These are phyloP conservation scores for Rattus rattus DNA, from an alignment of 2,113 vertebrate genomes.

Conservation along the genomic window DNA sequence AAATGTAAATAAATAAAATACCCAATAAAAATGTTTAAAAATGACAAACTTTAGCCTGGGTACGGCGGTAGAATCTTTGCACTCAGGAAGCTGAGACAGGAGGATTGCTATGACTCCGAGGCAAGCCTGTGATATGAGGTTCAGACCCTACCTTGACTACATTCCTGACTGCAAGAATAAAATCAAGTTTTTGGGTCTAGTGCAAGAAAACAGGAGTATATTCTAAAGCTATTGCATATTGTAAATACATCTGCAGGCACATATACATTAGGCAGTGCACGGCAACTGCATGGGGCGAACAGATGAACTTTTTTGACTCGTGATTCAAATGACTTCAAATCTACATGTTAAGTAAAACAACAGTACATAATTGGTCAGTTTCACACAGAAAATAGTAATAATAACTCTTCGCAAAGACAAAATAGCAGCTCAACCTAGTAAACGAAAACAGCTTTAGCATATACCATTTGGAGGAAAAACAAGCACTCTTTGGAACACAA, in stretches of 20 bases:
- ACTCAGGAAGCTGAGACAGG: not conserved
- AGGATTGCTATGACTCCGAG: not conserved
- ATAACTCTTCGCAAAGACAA: not conserved
- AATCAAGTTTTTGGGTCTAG: not conserved
- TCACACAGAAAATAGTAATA: not conserved
- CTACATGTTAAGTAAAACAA: not conserved
- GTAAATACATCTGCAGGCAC: not conserved
- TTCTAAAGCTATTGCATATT: not conserved
- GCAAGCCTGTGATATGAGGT: not conserved
- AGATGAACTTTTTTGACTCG: not conserved
- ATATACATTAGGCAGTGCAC: not conserved
- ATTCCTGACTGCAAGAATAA: not conserved
- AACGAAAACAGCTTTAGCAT: not conserved
- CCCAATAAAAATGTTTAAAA: not conserved
- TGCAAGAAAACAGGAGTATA: not conserved
- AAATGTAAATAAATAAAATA: no score
- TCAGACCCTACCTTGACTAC: not conserved
- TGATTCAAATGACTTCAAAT: slow-evolving; percentile 32
- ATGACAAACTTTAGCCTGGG: not conserved
- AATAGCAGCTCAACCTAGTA: not conserved
- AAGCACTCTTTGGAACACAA: not conserved
- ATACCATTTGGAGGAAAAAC: not conserved
- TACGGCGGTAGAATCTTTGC: fast-evolving
- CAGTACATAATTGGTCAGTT: not conserved
- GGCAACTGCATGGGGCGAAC: not conserved